phyloP scores from a whole-genome alignment of 2,113 vertebrate species.

The Athene noctua region DNA sequence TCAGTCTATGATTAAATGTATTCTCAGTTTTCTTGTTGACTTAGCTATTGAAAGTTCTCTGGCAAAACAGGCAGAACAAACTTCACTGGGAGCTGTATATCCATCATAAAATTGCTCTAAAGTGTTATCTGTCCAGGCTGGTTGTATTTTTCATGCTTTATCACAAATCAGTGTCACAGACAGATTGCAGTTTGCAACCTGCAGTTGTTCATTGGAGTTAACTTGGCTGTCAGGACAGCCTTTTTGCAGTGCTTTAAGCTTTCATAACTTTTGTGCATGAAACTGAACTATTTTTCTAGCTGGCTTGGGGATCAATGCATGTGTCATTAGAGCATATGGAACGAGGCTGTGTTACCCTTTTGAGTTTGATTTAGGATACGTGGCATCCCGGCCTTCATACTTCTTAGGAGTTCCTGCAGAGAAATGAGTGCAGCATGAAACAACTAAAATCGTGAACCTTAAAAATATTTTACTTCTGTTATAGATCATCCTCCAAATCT shows the following conservation, averaged over 20 bases:
- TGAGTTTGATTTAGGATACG: background rate
- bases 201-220: background rate
- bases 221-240: background rate
- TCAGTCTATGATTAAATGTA: background rate
- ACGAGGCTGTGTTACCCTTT: background rate
- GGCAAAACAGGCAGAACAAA: background rate
- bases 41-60: background rate
- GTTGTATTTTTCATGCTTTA: conserved; percentile 37
- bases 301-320: background rate
- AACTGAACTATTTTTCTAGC: background rate
- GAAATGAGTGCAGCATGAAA: background rate
- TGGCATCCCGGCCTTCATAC: background rate
- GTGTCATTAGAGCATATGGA: background rate
- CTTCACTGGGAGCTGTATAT: conserved; percentile 12
- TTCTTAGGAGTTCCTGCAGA: background rate
- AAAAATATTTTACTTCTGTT: conserved; percentile 17
- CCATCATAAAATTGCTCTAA: background rate
- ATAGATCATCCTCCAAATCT: conserved; percentile 83
- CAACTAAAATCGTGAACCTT: background rate
- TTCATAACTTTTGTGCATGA: background rate
- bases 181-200: background rate
- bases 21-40: background rate
- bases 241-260: background rate
- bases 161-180: conserved; percentile 22
- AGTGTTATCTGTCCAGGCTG: background rate